Evolutionary conservation across 2,888 invertebrate species (phyloP), one percentile per base, ranked within the genome.

Genomic region (Oscheius sp.): DNA sequence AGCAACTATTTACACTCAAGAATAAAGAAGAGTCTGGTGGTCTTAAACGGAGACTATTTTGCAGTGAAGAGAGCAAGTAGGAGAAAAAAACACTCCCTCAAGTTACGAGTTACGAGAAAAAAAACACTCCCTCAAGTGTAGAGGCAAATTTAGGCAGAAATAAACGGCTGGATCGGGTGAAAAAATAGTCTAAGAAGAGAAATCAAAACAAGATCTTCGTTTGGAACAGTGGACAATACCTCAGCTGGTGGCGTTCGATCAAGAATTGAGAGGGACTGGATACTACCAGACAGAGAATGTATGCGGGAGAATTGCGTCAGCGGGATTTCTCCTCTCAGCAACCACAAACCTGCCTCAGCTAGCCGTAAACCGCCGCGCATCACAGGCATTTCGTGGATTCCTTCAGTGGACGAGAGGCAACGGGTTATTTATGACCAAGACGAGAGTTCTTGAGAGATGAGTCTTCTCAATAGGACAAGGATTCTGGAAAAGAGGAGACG

Each of bases 341-440:
- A 42, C 7, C 42, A 42, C 42, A 42, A 42, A 42, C 42, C 42
- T 42, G 42, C 42, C 42, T 42, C 42, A 42, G 42, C 42, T 42
- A 42, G 42, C 42, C 42, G 42, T 42, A 42, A 42, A 42, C 42
- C 42, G 42, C 42, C 50, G 63, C 47, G 63, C n/a, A n/a, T n/a
- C 47, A 63, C 63, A 47, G 63, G 63, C 63, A 63, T 63, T 62
- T 62, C 37, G 37, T 62, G 62, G 37, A 13, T 62, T 47, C 63
- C 48, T 32, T 13, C 37, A 9, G 42, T 10, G 1, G 10, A 37
- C 4, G 13, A 35, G 4, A 3, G 63, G 29, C 48, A 63, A 21
- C 47, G 63, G 63, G 63, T n/a, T 10, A 11, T n/a, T 13, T 33
- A n/a, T 48, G 63, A 42, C n/a, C 62, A 57, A 29, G 32, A 29